A percentile compares a stretch with the other conserved stretches of the same genome.
Evolutionary conservation across 2,113 vertebrate species (phyloP).

Genomic region (Alethe diademata): DNA sequence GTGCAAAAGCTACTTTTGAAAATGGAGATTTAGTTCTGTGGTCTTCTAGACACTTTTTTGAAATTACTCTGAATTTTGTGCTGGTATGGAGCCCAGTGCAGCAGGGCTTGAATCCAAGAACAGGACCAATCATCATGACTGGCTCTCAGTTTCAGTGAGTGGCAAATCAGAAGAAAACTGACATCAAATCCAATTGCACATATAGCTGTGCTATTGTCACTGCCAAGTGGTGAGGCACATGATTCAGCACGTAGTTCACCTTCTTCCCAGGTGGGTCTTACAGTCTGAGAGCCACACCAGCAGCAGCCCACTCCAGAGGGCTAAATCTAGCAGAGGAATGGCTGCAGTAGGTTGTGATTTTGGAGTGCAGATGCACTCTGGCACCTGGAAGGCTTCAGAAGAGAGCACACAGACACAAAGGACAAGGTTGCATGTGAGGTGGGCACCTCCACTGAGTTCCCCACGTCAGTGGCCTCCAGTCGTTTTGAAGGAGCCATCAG

Average conservation of each 20-base stretch:
- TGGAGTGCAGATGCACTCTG: background rate
- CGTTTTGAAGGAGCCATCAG: background rate
- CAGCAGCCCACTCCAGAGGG: background rate
- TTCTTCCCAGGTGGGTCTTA: conserved; percentile 23
- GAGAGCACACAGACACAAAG: background rate
- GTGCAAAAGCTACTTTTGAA: conserved; percentile 49
- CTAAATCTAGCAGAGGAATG: background rate
- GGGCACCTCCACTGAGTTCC: background rate
- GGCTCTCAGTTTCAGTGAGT: conserved; percentile 37
- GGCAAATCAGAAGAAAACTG: conserved; percentile 44
- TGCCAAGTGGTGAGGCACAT: conserved; percentile 35
- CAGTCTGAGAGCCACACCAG: background rate
- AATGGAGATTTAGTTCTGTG: conserved; percentile 17
- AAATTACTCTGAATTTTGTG: conserved; percentile 16
- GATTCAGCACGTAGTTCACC: background rate
- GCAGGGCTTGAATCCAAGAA: conserved; percentile 55
- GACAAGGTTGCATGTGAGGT: background rate
- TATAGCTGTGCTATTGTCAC: conserved; percentile 5
- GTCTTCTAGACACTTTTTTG: conserved; percentile 40
- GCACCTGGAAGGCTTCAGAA: background rate
- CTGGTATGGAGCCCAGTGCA: conserved; percentile 21
- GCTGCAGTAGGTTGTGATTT: background rate
- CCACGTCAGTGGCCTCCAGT: rapidly evolving
- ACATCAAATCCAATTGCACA: conserved; percentile 24
- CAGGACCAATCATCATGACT: conserved; percentile 48